Conservation (phyloP, 2,797 vertebrate genomes). For the Streptopelia turtur region DNA sequence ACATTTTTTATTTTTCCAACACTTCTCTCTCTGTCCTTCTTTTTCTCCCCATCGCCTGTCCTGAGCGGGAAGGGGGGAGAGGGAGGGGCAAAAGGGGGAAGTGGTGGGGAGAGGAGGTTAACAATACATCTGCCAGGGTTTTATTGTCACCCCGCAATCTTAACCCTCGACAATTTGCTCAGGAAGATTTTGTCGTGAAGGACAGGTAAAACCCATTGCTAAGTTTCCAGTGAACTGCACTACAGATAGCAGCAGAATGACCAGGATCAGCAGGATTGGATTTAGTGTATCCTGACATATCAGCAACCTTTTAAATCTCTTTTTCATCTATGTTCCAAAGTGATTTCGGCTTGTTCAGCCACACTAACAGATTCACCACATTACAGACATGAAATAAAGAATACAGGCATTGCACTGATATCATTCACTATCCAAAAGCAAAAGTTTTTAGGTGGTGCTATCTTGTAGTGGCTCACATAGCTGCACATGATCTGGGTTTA, state of each 20-base stretch:
- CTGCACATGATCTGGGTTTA: not conserved
- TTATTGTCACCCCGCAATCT: too few species aligned
- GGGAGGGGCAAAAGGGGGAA: too few species aligned
- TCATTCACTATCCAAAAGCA: not conserved
- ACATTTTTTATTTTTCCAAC: too few species aligned
- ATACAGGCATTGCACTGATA: not conserved
- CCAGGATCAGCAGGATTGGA: not conserved
- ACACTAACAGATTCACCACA: not conserved
- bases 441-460: not conserved
- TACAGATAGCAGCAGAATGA: not conserved
- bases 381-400: not conserved
- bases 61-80: too few species aligned
- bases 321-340: not conserved
- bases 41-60: too few species aligned
- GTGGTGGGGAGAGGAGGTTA: too few species aligned
- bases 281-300: not conserved
- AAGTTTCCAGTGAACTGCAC: not conserved
- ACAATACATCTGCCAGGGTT: too few species aligned
- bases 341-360: not conserved
- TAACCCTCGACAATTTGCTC: not conserved
- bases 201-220: not conserved
- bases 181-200: not conserved
- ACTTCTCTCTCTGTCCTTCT: too few species aligned
- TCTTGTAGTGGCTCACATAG: not conserved
- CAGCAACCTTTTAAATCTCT: not conserved